Base-by-base conservation (phyloP, 2,888 invertebrate species). In the Micoletzkya japonica region DNA sequence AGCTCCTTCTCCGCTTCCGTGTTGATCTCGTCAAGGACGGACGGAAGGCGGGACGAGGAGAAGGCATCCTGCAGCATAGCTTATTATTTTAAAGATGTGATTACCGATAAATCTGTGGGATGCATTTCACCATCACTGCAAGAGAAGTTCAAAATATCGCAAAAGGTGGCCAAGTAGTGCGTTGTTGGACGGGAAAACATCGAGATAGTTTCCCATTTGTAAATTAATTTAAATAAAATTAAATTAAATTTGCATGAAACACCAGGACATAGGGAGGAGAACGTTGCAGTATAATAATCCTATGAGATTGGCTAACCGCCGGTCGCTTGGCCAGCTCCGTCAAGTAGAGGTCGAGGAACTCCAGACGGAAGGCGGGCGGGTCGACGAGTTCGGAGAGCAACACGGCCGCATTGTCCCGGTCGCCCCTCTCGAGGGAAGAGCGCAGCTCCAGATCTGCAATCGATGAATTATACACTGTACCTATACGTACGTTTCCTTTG, bases 371-470 rank as follows among this genome's bases (percentile, higher is more conserved):
- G 14, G 24, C 36, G 17, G 52, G 24, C 2, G 17, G 20, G n/a
- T 54, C 44, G 1, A 17, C 44, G 30, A 68, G n/a, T 49, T 68
- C n/a, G 14, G 39, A 10, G 24, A 68, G 68, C 2, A 68, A n/a
- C 10, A 34, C 44, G n/a, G 7, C 10, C 44, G 49, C 30, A 10
- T 44, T 34, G 3, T 68, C 68, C 1, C 32, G 14, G 32, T 57
- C 57, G 7, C 36, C 49, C 36, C 49, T 68, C 39, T 57, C 58
- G 28, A 68, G 6, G 14, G 68, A 39, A 0, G 26, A 50, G 20
- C 68, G 44, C 2, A 68, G 58, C 32, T 68, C 68, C 24, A 68
- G 54, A 26, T 28, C 68, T 68, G 67, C 37, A 57, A 54, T 24
- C n/a, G 28, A 20, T 2, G 0, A 24, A 36, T 24, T 57, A 30